A percentile compares a stretch with the other conserved stretches of the same genome.
phyloP scores from a whole-genome alignment of 2,888 invertebrate genomes.

The Tricholauxania praeusta region DNA sequence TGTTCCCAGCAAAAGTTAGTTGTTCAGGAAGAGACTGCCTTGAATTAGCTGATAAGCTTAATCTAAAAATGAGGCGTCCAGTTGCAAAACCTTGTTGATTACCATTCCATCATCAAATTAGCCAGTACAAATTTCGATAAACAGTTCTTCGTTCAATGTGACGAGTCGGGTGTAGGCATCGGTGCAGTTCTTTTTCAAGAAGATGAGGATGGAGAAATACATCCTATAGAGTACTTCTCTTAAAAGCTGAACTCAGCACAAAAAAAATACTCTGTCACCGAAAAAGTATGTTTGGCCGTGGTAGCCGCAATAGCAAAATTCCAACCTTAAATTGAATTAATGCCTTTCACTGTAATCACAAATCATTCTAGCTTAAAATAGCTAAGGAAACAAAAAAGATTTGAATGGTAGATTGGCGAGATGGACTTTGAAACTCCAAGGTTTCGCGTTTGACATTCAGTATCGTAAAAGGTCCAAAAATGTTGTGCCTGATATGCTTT shows the following conservation, averaged over 20 bases:
- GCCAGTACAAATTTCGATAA: constrained; percentile 6
- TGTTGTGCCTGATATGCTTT: constrained; percentile 50
- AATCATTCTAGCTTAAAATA: constrained; percentile 33
- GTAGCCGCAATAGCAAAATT: constrained; percentile 36
- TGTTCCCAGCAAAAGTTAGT: too few species aligned
- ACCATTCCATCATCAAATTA: too few species aligned
- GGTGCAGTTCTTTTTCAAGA: constrained; percentile 34
- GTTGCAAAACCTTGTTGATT: too few species aligned
- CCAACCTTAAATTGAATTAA: constrained; percentile 39
- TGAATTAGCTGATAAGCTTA: too few species aligned
- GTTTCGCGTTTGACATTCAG: constrained; percentile 42
- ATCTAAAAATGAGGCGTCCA: too few species aligned
- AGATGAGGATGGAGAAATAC: constrained; percentile 26
- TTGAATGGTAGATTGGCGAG: constrained; percentile 46
- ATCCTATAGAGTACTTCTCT: constrained; percentile 32
- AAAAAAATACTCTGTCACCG: constrained; percentile 1
- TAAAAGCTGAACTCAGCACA: constrained; percentile 21
- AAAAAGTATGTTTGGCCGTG: constrained; percentile 26
- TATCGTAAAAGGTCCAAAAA: constrained; percentile 51
- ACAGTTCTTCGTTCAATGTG: constrained; percentile 13
- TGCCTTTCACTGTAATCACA: background rate
- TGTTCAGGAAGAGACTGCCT: too few species aligned
- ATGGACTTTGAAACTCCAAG: constrained; percentile 49
- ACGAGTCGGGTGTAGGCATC: constrained; percentile 27
- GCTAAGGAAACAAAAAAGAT: constrained; percentile 30